Evolutionary conservation across 2,113 vertebrate genomes (phyloP), one percentile per base, ranked within the genome.

Genomic region (Hoplias malabaricus): DNA sequence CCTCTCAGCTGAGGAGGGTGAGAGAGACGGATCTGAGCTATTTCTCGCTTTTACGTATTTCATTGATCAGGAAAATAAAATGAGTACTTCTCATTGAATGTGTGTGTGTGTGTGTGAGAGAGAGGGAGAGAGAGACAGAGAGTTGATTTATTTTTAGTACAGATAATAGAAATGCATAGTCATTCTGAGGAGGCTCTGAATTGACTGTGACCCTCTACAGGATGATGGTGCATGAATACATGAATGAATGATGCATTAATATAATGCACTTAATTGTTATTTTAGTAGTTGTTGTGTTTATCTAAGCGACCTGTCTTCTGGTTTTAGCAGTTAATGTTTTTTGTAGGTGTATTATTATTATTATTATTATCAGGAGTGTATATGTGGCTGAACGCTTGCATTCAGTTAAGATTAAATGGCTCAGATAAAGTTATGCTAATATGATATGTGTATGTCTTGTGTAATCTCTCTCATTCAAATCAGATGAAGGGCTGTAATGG

Each of bases 21-120:
- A 48, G 66, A 53, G 6, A 73, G 70, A 83, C 43, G 65, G 71
- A 78, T 78, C 68, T 75, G 59, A 66, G 59, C 67, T 71, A 71
- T 75, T 79, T 84, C 46, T 73, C 59, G 16, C 48, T 14, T 61
- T 21, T 42, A 62, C 19, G 11, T 42, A 33, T 72, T 63, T 71
- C 69, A 81, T 79, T 81, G 79, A 84, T 81, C 42, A 23, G 63
- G 40, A 74, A n/a, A 66, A 78, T 78, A 70, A 53, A 79, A 78
- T 75, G 67, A 67, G 75, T 63, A 67, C 38, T 46, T 59, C 36
- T 61, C 19, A 67, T 57, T 67, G 12, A 29, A 27, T 29, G 38
- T 63, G 50, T 67, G 48, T 38, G 31, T 65, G 59, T 75, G 66
- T 48, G 42, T 40, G 66, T n/a, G 31, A 29, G 62, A 4, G 63